Conservation (phyloP, 1,140 invertebrate genomes). For the Halyomorpha halys region DNA sequence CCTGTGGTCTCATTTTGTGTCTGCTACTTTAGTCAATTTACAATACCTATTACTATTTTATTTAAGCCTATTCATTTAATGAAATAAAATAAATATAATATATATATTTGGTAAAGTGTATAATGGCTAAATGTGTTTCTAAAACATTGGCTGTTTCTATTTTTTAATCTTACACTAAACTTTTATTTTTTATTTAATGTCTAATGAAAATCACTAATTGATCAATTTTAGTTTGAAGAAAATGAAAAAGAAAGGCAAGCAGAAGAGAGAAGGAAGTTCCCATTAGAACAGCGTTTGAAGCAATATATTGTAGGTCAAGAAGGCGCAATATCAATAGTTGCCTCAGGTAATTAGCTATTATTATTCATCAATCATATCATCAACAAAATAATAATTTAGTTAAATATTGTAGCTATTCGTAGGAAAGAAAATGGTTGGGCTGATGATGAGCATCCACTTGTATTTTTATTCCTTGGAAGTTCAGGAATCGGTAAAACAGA, state of each 20-base stretch:
- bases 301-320: constrained; percentile 83
- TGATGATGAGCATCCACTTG: constrained; percentile 84
- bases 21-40: too few relatives aligned
- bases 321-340: constrained; percentile 73
- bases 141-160: too few relatives aligned
- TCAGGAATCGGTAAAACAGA: constrained; percentile 94
- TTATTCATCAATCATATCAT: not conserved
- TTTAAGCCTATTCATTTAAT: too few relatives aligned
- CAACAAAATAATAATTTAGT: not conserved
- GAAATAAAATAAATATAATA: too few relatives aligned
- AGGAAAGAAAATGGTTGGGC: constrained; percentile 87
- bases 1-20: too few relatives aligned
- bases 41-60: too few relatives aligned
- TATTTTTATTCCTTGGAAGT: constrained; percentile 88
- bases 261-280: constrained; percentile 75
- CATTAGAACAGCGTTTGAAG: constrained; percentile 75
- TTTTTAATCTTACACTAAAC: too few relatives aligned
- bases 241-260: constrained; percentile 48
- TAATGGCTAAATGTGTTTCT: too few relatives aligned
- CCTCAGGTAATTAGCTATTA: constrained; percentile 48
- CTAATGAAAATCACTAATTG: too few relatives aligned
- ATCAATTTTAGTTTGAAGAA: constrained; percentile 44
- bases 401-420: constrained; percentile 53
- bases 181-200: too few relatives aligned
- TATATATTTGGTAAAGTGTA: too few relatives aligned